These are phyloP conservation scores for Colostygia pectinataria DNA, from an alignment of 2,888 invertebrate species.

Conservation along the genomic window DNA sequence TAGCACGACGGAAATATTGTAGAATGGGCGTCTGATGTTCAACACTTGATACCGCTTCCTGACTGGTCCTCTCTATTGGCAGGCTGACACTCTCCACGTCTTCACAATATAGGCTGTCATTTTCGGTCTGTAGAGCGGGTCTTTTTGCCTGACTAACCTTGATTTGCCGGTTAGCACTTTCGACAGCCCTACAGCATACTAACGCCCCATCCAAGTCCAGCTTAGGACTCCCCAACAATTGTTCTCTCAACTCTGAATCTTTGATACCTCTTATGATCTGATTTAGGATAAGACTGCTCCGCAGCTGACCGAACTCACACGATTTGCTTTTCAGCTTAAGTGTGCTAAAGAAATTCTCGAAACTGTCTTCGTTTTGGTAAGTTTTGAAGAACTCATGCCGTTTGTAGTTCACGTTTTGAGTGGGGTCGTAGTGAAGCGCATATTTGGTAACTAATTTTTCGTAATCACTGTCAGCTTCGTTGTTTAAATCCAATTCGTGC, in stretches of 20 bases:
- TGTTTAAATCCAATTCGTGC: conserved; percentile 10
- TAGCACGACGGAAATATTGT: neutral
- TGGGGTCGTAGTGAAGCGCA: conserved; percentile 9
- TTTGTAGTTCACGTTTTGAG: conserved; percentile 25
- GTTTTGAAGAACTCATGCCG: conserved; percentile 29
- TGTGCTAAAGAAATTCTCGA: conserved; percentile 20
- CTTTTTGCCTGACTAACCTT: neutral
- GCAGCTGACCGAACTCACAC: conserved; percentile 28
- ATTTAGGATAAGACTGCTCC: conserved; percentile 29
- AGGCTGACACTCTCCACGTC: too few species aligned
- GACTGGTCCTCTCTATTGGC: neutral
- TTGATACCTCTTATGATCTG: conserved; percentile 31
- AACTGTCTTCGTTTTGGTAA: conserved; percentile 19
- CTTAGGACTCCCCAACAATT: conserved; percentile 7
- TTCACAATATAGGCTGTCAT: neutral
- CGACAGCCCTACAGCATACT: conserved; percentile 16
- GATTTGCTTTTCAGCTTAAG: conserved; percentile 24
- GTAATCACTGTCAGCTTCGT: conserved; percentile 5
- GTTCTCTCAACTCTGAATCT: conserved; percentile 13
- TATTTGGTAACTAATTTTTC: conserved; percentile 11
- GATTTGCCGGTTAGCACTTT: neutral
- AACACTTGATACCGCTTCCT: too few species aligned
- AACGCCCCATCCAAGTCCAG: conserved; percentile 12
- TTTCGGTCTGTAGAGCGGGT: neutral
- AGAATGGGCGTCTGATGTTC: too few species aligned